phyloP scores from a whole-genome alignment of 53 echinoderm and acorn worm species.

The Mesocentrotus franciscanus region DNA sequence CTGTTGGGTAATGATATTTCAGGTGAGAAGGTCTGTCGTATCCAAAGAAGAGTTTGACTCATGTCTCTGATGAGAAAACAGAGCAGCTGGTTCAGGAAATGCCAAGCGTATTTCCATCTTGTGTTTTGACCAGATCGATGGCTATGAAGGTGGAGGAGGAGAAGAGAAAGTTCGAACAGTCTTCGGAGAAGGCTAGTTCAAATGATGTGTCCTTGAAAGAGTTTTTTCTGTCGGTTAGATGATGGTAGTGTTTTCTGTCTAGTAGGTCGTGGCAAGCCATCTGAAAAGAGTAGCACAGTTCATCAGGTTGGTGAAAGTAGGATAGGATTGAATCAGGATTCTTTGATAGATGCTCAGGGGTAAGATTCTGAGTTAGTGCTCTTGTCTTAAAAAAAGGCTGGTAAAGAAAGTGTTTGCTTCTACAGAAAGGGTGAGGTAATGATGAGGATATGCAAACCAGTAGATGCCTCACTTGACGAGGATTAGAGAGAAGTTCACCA shows the following conservation, averaged over 20 bases:
- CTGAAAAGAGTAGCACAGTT: not conserved
- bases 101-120: not conserved
- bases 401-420: no score
- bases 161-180: not conserved
- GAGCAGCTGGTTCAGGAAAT: not conserved
- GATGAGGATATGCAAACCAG: conserved; percentile 74
- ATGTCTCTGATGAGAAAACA: conserved; percentile 16
- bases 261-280: not conserved
- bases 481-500: conserved; percentile 69
- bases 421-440: conserved; percentile 52
- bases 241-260: no score
- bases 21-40: not conserved
- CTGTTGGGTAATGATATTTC: conserved; percentile 14
- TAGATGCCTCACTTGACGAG: conserved; percentile 64
- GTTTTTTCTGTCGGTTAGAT: no score
- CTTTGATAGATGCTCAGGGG: not conserved
- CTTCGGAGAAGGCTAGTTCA: not conserved
- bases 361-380: not conserved
- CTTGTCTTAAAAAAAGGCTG: conserved; percentile 40
- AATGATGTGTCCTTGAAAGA: not conserved
- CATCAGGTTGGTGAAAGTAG: not conserved
- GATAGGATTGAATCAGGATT: not conserved
- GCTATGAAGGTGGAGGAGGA: not conserved
- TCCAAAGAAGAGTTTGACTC: not conserved
- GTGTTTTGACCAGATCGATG: not conserved